Evolutionary conservation across 2,888 invertebrate genomes (phyloP), one percentile per base, ranked within the genome.

Genomic region (Galeopsomyia nigrocyanea): DNA sequence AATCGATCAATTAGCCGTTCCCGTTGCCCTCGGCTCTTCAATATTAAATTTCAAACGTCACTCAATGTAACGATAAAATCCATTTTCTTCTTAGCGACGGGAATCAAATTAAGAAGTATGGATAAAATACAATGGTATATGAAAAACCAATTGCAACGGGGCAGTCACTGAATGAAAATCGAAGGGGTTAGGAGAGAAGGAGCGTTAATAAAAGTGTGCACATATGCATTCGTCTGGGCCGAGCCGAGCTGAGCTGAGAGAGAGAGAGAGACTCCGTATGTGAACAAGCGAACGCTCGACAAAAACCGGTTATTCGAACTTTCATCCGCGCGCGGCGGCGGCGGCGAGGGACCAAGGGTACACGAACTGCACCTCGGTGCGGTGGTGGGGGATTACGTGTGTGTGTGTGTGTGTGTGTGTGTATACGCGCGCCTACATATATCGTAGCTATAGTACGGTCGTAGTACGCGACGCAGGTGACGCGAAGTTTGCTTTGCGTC

Each of bases 231-330:
- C 26, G 26, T 49, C 22, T 39, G 39, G 57, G 2, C 9, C 22
- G 39, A 21, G 31, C 9, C 22, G 39, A 21, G 31, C 56, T 3
- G 26, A 26, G 26, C 26, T 5, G 26, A 5, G 26, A 5, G 26
- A 2, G 3, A 5, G 26, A 26, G 26, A 5, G 19, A 49, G 53
- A 21, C 60, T 47, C 60, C 13, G 46, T 17, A 39, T 63, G 16
- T 5, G 31, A 17, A 14, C 13, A 22, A 26, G 3, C 13, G 47
- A 51, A 19, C 68, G 26, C 46, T 22, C n/a, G 19, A 55, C 49
- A 53, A 63, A 67, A 72, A 72, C 72, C 72, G 68, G 72, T 72
- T 72, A 39, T 39, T 68, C 16, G 53, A 55, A 72, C 72, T 72
- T 64, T 71, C 71, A 71, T 67, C 53, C 62, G 57, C n/a, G 49